Conservation (phyloP, 2,113 vertebrate species). For the Cyphotilapia sp. region DNA sequence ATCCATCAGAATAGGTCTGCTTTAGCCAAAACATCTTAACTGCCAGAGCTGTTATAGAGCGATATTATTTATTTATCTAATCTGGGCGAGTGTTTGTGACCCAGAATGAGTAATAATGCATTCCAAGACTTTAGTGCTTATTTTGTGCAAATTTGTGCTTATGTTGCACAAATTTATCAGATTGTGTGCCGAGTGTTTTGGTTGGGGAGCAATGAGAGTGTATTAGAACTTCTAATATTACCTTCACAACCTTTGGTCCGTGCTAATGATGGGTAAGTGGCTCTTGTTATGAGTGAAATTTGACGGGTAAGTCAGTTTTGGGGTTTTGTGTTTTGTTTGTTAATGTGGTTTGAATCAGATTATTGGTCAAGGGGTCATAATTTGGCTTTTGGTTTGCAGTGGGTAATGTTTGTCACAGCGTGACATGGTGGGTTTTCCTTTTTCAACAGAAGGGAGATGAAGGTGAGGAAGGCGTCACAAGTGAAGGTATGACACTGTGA, state of each 20-base stretch:
- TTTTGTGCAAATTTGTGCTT: neutral
- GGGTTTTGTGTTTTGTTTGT: neutral
- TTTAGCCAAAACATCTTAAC: neutral
- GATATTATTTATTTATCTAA: neutral
- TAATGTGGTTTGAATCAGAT: neutral
- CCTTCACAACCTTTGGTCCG: neutral
- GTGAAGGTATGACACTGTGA: constrained; percentile 79
- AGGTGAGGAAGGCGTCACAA: constrained; percentile 93
- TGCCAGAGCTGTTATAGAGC: neutral
- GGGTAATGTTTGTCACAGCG: neutral
- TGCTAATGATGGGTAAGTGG: neutral
- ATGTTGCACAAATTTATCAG: neutral
- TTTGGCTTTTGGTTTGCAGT: neutral
- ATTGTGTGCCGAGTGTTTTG: neutral
- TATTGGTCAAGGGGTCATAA: neutral
- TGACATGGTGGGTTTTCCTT: neutral
- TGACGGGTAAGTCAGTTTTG: neutral
- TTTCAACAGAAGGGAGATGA: constrained; percentile 84
- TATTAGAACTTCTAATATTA: neutral
- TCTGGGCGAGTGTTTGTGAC: neutral
- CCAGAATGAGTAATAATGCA: neutral
- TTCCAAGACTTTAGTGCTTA: constrained; percentile 6
- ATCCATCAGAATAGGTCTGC: neutral
- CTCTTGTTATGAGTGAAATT: neutral
- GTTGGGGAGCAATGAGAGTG: neutral